These are phyloP conservation scores for Mesitornis unicolor DNA, from an alignment of 2,113 vertebrate genomes.

Conservation along the genomic window DNA sequence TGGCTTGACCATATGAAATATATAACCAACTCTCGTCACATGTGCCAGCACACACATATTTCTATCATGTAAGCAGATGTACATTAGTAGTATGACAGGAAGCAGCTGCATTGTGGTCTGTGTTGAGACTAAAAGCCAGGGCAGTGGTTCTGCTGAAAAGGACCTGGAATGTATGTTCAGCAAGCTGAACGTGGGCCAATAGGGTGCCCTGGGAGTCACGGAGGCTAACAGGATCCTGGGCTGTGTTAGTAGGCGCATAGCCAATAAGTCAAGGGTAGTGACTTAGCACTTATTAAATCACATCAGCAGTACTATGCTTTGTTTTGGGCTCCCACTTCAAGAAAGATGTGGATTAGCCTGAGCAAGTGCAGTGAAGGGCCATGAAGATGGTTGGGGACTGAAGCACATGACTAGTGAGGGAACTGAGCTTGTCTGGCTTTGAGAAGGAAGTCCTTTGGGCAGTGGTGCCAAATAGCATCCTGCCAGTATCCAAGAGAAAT, in stretches of 20 bases:
- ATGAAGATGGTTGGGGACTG: neutral
- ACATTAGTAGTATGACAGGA: neutral
- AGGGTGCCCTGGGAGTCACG: neutral
- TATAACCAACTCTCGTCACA: neutral
- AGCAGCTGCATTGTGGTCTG: neutral
- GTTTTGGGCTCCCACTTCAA: neutral
- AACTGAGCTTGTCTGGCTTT: neutral
- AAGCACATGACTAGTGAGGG: neutral
- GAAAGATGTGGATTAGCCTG: neutral
- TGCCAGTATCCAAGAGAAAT: neutral
- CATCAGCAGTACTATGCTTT: neutral
- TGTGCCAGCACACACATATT: neutral
- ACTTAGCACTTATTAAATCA: neutral
- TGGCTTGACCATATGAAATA: neutral
- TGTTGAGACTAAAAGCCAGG: neutral
- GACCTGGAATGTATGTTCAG: neutral
- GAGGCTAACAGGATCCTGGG: neutral
- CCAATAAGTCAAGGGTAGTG: neutral
- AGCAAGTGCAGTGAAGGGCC: neutral
- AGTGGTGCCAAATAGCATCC: neutral
- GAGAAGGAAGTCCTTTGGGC: neutral
- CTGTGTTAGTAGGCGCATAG: neutral
- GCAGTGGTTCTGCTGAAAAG: neutral
- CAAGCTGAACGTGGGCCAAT: neutral
- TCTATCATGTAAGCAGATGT: neutral